Base-by-base conservation (phyloP, 2,888 invertebrate species). In the Arge pagana region DNA sequence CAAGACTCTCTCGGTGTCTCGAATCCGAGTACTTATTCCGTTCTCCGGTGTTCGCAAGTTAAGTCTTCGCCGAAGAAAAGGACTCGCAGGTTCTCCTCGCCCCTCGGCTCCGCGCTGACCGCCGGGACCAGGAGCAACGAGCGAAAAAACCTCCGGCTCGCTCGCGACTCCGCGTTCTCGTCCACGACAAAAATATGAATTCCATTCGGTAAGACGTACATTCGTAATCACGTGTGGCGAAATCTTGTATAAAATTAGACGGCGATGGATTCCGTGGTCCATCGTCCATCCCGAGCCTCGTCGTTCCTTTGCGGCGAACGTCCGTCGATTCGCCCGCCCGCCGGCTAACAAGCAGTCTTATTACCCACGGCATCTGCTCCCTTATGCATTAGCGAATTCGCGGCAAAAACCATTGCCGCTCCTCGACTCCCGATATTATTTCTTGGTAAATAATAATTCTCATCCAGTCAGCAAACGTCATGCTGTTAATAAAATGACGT, bases 341-440 rank as follows among this genome's bases (percentile, higher is more conserved):
- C 45, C 45, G n/a, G 45, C 45, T 45, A 45, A 45, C 45, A 45
- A 45, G 45, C 45, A 45, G 45, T 24, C 33, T 45, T 45, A 45
- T 45, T 45, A 45, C 45, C n/a, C n/a, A n/a, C n/a, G 13, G 45
- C 45, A 33, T 45, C 33, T 45, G 35, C 45, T 45, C 45, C 45
- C 45, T 45, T 45, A 45, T 45, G 45, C 45, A 45, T 45, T 45
- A 45, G 45, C 45, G 35, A 35, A 45, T 45, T 45, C 35, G 15
- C 21, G 45, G 45, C 35, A 45, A 45, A 45, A 45, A 45, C 45
- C 18, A 45, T 35, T 35, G 24, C 45, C 45, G 23, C 24, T n/a
- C 10, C n/a, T n/a, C n/a, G 42, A 13, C 42, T 42, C 30, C 28
- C 31, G 42, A 42, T 19, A 19, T 42, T 42, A 42, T 19, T n/a